Percentiles rank a stretch among this genome's conserved stretches.
Evolutionary conservation across 2,113 vertebrate genomes (phyloP).

Genomic region (Paradoxurus hermaphroditus): DNA sequence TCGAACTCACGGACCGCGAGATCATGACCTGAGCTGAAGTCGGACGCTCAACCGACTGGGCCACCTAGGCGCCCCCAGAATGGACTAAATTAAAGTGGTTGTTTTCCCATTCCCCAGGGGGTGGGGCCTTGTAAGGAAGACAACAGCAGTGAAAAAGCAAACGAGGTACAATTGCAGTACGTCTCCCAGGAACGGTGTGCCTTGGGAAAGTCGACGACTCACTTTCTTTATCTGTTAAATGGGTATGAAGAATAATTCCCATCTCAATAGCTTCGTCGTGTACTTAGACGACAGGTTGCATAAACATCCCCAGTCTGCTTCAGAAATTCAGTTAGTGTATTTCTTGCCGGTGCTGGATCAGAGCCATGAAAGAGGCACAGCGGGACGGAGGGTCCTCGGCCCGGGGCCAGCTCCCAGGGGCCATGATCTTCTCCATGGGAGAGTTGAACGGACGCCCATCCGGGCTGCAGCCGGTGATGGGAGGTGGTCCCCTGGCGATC

Average conservation of each 20-base stretch:
- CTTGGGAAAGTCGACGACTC: background rate
- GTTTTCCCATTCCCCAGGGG: background rate
- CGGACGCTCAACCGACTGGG: too few relatives aligned
- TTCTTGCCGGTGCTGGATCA: background rate
- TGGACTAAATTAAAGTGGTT: background rate
- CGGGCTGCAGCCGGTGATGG: background rate
- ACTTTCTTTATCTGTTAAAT: background rate
- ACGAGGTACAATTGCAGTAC: background rate
- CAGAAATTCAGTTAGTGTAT: background rate
- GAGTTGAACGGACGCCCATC: background rate
- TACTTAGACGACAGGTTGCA: background rate
- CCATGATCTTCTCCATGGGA: fast-evolving
- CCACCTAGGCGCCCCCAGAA: too few relatives aligned
- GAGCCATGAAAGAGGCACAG: background rate
- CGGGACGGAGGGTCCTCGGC: fast-evolving
- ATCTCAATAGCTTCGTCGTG: background rate
- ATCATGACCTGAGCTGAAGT: too few relatives aligned
- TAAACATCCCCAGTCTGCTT: background rate
- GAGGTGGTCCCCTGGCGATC: background rate
- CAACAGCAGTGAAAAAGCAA: background rate
- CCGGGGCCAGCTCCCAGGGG: background rate
- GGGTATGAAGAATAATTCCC: background rate
- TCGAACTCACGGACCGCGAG: too few relatives aligned
- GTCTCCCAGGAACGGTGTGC: too few relatives aligned
- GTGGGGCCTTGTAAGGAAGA: background rate